Evolutionary conservation across 2,888 invertebrate genomes (phyloP), one percentile per base, ranked within the genome.

Genomic region (Cerastoderma edule): DNA sequence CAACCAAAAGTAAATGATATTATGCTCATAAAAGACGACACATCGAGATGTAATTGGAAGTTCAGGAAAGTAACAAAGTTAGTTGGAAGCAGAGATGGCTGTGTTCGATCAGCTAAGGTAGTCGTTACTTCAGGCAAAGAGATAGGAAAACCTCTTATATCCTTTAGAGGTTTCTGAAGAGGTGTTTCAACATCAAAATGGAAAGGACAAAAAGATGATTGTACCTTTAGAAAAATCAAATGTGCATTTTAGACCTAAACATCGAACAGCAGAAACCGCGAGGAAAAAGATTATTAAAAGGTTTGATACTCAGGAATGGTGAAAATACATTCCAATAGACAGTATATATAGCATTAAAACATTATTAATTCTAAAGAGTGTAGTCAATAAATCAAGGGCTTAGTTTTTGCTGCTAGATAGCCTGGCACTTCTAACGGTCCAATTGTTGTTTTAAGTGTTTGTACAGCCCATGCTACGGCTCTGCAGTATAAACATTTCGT

Each of bases 1-100:
- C 24, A 30, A 32, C 67, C 71, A 71, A 48, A 60, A 16, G 27
- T 70, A 44, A 72, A 72, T 44, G 70, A 75, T 66, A 65, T 75
- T 16, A 65, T 70, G 4, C 10, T 50, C 24, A 28, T 67, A 5
- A 71, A 70, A 67, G 71, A 64, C 24, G 54, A 71, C n/a, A 19
- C 39, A 19, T 53, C 50, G 16, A 48, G 67, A 19, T 44, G 67
- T 2, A 46, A 57, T 27, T 73, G 73, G 67, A 70, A 70, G 33
- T 39, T 71, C 16, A 60, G 71, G 8, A 53, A 63, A 63, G 30
- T 75, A 10, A 46, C 19, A 5, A 10, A 39, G 22, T 39, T 71
- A 16, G 46, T 57, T 8, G 0, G 65, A 50, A 66, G 70, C 33
- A 13, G 67, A 13, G 69, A 70, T 44, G 71, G 60, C 13, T n/a